Conservation (phyloP, 1,140 invertebrate genomes). For the Apis cerana region DNA sequence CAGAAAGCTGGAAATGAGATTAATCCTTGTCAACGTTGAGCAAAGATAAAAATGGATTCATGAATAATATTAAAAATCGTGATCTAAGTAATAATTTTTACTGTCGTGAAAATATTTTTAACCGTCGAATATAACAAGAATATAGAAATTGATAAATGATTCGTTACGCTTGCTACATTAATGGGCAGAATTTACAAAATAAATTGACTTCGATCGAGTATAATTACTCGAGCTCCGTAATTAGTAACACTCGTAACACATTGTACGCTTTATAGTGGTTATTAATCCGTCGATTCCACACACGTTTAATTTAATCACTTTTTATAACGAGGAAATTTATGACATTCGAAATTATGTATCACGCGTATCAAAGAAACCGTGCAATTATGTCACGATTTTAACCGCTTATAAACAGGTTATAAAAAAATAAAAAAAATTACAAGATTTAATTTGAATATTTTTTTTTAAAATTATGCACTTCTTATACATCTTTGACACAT, state of each 20-base stretch:
- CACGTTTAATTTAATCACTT: slow-evolving; percentile 5
- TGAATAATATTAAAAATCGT: too few relatives aligned
- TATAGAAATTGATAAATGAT: not conserved
- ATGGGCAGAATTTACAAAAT: not conserved
- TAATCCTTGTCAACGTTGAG: not conserved
- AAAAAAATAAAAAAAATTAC: too few relatives aligned
- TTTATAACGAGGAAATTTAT: not conserved
- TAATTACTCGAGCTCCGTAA: slow-evolving; percentile 6
- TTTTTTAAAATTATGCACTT: too few relatives aligned
- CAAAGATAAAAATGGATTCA: not conserved
- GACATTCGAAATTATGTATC: too few relatives aligned
- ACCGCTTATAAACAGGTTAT: too few relatives aligned
- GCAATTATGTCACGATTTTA: too few relatives aligned
- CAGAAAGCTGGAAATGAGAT: not conserved
- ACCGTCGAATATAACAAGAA: not conserved
- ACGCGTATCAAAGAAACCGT: too few relatives aligned
- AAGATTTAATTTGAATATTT: too few relatives aligned
- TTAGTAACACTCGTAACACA: not conserved
- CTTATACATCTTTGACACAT: not conserved
- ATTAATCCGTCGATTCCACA: not conserved
- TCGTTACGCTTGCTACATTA: not conserved
- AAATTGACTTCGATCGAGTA: slow-evolving; percentile 6
- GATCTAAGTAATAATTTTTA: too few relatives aligned
- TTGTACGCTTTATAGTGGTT: not conserved
- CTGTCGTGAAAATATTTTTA: too few relatives aligned